Percentiles rank a stretch among this genome's conserved stretches.
Evolutionary conservation across 2,797 vertebrate genomes (phyloP).

Genomic region (Chelmon rostratus): DNA sequence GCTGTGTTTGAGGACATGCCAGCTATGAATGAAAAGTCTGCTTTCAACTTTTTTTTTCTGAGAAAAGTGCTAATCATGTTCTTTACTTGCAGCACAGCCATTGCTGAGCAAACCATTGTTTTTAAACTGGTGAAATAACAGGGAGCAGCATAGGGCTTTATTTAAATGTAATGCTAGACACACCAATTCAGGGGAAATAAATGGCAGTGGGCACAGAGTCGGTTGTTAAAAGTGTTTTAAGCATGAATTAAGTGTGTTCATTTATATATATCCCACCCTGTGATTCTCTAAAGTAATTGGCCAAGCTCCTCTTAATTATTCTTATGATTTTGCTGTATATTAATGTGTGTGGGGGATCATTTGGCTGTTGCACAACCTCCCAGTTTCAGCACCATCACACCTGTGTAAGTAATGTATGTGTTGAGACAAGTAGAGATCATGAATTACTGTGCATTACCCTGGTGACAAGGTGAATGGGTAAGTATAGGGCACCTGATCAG

Average conservation of each 20-base stretch:
- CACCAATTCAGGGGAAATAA: conserved; percentile 60
- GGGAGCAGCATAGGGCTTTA: conserved; percentile 28
- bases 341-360: conserved; percentile 28
- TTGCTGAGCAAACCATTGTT: conserved; percentile 56
- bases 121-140: conserved; percentile 56
- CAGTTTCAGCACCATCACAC: conserved; percentile 46
- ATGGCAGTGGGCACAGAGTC: conserved; percentile 26
- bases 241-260: conserved; percentile 31
- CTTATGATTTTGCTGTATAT: conserved; percentile 25
- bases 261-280: conserved; percentile 22
- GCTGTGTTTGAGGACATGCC: conserved; percentile 24
- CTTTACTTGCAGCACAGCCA: conserved; percentile 40
- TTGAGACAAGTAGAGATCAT: conserved; percentile 59
- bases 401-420: conserved; percentile 45
- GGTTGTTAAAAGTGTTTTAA: conserved; percentile 47
- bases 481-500: conserved; percentile 59
- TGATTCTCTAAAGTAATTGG: conserved; percentile 35
- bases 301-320: conserved; percentile 6
- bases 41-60: conserved; percentile 32
- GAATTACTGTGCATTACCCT: conserved; percentile 34
- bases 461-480: conserved; percentile 59
- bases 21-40: conserved; percentile 34
- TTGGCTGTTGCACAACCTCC: conserved; percentile 6
- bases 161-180: conserved; percentile 48
- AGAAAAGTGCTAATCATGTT: conserved; percentile 19